Evolutionary conservation across 2,113 vertebrate genomes (phyloP).

Genomic region (Elaphurus davidianus): DNA sequence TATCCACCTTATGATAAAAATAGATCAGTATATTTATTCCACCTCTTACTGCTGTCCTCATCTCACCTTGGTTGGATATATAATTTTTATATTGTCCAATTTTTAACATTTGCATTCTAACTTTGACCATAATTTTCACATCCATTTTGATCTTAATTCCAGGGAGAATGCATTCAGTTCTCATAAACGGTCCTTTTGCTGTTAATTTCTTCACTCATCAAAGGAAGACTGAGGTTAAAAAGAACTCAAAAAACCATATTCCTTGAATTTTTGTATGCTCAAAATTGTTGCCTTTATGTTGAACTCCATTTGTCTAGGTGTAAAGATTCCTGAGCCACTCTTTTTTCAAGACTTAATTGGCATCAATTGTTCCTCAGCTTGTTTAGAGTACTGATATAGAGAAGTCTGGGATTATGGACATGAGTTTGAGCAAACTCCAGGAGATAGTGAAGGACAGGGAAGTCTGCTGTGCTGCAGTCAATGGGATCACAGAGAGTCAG

Average conservation of each 20-base stretch:
- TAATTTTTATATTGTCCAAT: neutral
- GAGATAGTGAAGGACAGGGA: neutral
- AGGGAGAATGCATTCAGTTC: neutral
- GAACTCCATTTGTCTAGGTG: neutral
- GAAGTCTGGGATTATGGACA: neutral
- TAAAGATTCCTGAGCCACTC: neutral
- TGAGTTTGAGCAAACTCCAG: neutral
- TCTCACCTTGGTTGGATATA: neutral
- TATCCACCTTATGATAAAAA: neutral
- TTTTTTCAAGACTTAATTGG: neutral
- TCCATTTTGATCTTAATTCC: neutral
- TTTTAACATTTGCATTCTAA: neutral
- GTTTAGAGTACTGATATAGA: neutral
- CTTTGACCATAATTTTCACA: neutral
- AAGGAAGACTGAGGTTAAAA: neutral
- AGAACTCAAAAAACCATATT: neutral
- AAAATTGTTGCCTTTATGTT: neutral
- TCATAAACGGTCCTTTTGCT: neutral
- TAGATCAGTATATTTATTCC: neutral
- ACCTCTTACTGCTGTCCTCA: neutral
- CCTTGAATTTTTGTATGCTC: neutral
- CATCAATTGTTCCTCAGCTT: neutral
- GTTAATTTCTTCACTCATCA: neutral
- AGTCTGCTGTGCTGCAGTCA: neutral
- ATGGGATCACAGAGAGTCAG: fast-evolving